A percentile compares a stretch with the other conserved stretches of the same genome.
These are phyloP conservation scores for Teleogryllus oceanicus DNA, from an alignment of 2,888 invertebrate genomes.

Conservation along the genomic window DNA sequence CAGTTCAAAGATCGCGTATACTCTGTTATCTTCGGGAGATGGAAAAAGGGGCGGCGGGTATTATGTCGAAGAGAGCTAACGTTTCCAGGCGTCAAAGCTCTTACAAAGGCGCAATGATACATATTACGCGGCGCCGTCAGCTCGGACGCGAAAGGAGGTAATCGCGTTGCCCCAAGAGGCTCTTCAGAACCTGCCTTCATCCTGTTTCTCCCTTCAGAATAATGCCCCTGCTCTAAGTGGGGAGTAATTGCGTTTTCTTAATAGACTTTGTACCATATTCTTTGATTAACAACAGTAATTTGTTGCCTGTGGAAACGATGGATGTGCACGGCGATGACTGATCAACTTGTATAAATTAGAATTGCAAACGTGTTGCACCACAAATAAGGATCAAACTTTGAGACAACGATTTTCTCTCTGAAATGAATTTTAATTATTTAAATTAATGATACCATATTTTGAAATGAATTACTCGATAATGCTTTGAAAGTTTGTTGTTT, in stretches of 20 bases:
- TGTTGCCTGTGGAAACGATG: no score
- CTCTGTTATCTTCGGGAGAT: background rate
- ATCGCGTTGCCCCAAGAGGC: background rate
- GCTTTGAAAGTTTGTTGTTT: no score
- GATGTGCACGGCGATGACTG: no score
- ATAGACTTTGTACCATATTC: background rate
- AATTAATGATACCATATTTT: no score
- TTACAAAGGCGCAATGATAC: slow-evolving; percentile 1
- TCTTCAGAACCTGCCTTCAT: background rate
- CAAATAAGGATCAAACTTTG: no score
- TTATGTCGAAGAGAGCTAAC: background rate
- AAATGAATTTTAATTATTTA: no score
- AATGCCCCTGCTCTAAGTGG: background rate
- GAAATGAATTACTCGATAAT: no score
- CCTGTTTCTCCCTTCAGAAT: background rate
- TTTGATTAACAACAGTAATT: no score
- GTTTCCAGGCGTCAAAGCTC: background rate
- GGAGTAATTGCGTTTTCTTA: background rate
- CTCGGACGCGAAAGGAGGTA: background rate
- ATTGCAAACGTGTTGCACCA: no score
- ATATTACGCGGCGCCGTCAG: background rate
- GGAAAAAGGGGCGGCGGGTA: slow-evolving; percentile 3
- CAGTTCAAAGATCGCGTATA: slow-evolving; percentile 18
- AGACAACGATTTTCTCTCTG: no score
- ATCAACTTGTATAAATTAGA: no score